These are phyloP conservation scores for western clawed frog (Xenopus tropicalis) DNA, from an alignment of 2,113 vertebrate species.

Conservation along the genomic window DNA sequence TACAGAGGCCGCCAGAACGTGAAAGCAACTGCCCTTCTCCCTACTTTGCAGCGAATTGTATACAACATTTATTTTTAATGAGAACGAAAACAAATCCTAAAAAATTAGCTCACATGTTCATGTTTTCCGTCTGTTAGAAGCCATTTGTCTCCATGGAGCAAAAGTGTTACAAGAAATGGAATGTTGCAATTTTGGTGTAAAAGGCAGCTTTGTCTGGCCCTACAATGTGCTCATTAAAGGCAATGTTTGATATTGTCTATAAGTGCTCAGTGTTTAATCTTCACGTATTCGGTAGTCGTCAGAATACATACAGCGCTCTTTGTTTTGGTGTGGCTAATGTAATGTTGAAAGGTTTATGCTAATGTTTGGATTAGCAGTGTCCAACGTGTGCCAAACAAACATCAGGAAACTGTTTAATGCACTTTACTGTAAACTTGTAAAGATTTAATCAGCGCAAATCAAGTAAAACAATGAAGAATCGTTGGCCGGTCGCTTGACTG, in stretches of 20 bases:
- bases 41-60: background rate
- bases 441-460: conserved; percentile 1
- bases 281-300: conserved; percentile 7
- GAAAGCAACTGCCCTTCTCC: too few species aligned
- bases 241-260: conserved; percentile 4
- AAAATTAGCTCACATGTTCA: background rate
- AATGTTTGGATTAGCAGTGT: conserved; percentile 42
- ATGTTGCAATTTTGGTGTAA: background rate
- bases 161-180: background rate
- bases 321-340: conserved; percentile 31
- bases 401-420: conserved; percentile 2
- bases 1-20: too few species aligned
- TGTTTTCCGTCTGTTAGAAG: background rate
- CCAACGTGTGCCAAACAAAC: conserved; percentile 25
- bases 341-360: conserved; percentile 11
- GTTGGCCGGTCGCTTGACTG: background rate
- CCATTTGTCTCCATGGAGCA: background rate
- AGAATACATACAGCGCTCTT: background rate
- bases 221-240: background rate
- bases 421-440: background rate
- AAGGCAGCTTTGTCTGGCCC: background rate
- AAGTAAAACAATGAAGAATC: background rate
- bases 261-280: background rate
- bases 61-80: background rate
- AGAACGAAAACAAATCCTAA: background rate